phyloP scores from a whole-genome alignment of 2,888 invertebrate species.

The Apodemia hepburni region DNA sequence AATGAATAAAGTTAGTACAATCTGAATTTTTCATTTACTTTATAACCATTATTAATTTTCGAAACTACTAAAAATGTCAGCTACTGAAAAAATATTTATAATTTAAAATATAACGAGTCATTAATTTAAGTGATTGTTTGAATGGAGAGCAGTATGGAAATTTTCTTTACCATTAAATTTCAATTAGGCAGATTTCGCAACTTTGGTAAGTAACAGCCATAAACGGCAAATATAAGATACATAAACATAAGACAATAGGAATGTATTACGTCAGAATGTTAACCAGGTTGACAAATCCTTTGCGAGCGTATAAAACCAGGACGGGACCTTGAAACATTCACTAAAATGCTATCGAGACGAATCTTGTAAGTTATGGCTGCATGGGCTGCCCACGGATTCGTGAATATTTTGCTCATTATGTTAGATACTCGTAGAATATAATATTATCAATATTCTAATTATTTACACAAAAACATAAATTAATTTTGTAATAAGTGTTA shows the following conservation, averaged over 20 bases:
- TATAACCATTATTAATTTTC: background rate
- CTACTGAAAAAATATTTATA: background rate
- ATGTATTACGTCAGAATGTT: conserved; percentile 64
- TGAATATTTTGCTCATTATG: conserved; percentile 41
- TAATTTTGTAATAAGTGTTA: too few species aligned
- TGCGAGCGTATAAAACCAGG: conserved; percentile 63
- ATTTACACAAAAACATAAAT: background rate
- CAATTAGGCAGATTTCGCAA: background rate
- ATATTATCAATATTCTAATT: background rate
- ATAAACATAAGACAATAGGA: conserved; percentile 38
- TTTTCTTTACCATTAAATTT: background rate
- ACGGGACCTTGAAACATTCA: conserved; percentile 78
- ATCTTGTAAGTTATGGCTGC: conserved; percentile 58
- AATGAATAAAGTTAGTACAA: too few species aligned
- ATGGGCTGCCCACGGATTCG: conserved; percentile 60
- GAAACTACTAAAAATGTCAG: background rate
- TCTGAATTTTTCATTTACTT: too few species aligned
- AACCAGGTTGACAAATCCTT: conserved; percentile 73
- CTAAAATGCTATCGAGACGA: conserved; percentile 69
- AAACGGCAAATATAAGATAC: conserved; percentile 30
- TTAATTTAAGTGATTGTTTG: too few species aligned
- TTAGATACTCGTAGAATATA: conserved; percentile 23
- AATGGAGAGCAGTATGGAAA: background rate
- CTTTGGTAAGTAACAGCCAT: background rate
- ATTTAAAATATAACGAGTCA: background rate